phyloP scores from a whole-genome alignment of 2,113 vertebrate species.

The Seriola dumerili region DNA sequence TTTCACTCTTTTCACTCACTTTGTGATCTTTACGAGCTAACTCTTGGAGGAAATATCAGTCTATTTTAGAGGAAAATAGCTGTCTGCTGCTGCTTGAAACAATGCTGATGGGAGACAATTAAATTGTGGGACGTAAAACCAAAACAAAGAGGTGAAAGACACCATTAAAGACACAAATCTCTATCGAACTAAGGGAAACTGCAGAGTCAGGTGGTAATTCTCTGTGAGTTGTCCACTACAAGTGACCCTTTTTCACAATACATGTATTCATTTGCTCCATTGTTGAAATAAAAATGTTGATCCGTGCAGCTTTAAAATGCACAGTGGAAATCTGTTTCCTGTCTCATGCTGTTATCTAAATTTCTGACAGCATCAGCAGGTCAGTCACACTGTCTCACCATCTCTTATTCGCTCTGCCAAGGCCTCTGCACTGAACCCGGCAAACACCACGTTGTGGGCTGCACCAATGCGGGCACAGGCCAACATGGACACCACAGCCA shows the following conservation, averaged over 20 bases:
- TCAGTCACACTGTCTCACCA: slow-evolving; percentile 76
- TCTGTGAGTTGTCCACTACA: background rate
- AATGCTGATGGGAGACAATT: no score
- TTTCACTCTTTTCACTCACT: no score
- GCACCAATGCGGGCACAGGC: slow-evolving; percentile 86
- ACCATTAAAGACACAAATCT: no score
- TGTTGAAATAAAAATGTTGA: background rate
- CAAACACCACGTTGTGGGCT: slow-evolving; percentile 85
- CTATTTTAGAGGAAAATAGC: no score
- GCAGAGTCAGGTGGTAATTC: no score
- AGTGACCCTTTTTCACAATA: background rate
- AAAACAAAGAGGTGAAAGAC: background rate
- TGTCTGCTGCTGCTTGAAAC: no score
- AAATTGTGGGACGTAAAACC: background rate
- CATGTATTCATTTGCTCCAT: background rate
- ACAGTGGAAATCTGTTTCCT: background rate
- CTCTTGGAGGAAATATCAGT: no score
- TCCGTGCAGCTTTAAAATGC: background rate
- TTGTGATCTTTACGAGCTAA: no score
- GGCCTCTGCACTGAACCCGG: slow-evolving; percentile 87
- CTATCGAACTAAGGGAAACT: no score
- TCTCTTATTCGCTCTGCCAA: slow-evolving; percentile 85
- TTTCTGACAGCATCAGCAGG: background rate
- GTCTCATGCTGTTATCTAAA: background rate
- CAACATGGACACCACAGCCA: slow-evolving; percentile 88